Conservation (phyloP, 1,140 invertebrate species). For the Bombus ignitus region DNA sequence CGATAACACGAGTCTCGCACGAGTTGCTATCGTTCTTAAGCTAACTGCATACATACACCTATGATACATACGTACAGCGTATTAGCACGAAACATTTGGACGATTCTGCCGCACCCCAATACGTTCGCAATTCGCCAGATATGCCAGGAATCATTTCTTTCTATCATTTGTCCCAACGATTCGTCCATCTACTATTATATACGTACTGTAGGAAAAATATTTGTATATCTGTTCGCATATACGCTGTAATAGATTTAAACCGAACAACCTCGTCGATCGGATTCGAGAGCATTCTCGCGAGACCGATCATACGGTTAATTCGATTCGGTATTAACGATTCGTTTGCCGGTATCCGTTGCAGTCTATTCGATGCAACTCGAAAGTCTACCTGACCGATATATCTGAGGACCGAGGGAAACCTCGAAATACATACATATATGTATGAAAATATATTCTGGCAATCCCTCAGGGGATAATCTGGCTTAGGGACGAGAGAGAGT, state of each 20-base stretch:
- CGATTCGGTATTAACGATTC: conserved; percentile 17
- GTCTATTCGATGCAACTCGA: conserved; percentile 40
- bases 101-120: neutral
- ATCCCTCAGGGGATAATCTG: conserved; percentile 74
- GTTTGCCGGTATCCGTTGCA: conserved; percentile 11
- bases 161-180: neutral
- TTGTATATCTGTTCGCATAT: neutral
- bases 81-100: conserved; percentile 31
- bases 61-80: neutral
- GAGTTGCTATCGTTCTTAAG: conserved; percentile 37
- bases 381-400: conserved; percentile 64
- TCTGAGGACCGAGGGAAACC: conserved; percentile 38
- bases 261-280: neutral
- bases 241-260: conserved; percentile 4
- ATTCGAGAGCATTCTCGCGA: neutral
- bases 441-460: conserved; percentile 73
- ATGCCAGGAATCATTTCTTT: neutral
- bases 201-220: neutral
- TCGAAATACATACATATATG: conserved; percentile 62
- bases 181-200: neutral
- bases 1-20: conserved; percentile 37
- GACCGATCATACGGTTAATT: conserved; percentile 23
- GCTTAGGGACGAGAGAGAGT: conserved; percentile 66
- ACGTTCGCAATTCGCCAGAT: neutral
- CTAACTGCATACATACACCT: neutral